Evolutionary conservation across 2,888 invertebrate genomes (phyloP).

Genomic region (Nomada hirtipes): DNA sequence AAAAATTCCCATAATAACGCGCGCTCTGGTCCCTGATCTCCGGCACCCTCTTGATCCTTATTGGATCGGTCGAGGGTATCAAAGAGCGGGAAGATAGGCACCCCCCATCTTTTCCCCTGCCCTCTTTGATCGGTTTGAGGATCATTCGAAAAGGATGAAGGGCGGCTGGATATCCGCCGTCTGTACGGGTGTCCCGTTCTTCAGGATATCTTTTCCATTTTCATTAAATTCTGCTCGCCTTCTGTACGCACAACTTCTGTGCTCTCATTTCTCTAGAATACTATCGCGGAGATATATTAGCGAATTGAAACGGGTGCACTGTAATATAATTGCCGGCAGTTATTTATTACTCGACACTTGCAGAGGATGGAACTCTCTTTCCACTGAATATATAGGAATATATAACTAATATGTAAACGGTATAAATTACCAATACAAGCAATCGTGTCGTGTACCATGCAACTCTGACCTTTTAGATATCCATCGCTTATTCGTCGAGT

Average conservation of each 20-base stretch:
- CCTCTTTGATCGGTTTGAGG: slow-evolving; percentile 29
- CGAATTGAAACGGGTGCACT: no score
- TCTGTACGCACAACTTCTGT: not conserved
- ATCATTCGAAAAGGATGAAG: slow-evolving; percentile 54
- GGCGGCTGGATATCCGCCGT: slow-evolving; percentile 27
- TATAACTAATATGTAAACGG: no score
- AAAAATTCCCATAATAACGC: slow-evolving; percentile 56
- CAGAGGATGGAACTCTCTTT: no score
- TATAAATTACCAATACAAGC: no score
- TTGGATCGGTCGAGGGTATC: slow-evolving; percentile 55
- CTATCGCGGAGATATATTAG: no score
- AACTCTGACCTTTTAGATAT: no score
- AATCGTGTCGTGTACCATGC: no score
- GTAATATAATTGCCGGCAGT: no score
- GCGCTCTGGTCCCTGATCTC: slow-evolving; percentile 36
- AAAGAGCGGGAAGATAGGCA: slow-evolving; percentile 47
- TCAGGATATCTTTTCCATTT: slow-evolving; percentile 39
- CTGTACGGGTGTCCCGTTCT: slow-evolving; percentile 22
- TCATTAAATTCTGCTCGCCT: slow-evolving; percentile 52
- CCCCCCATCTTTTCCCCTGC: slow-evolving; percentile 2
- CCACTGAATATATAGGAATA: no score
- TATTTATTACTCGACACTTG: no score
- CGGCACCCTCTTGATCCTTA: slow-evolving; percentile 47
- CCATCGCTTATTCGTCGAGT: no score
- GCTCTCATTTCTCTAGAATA: no score